phyloP scores from a whole-genome alignment of 64 coral and sea anemone species.

The Trachythela sp. region DNA sequence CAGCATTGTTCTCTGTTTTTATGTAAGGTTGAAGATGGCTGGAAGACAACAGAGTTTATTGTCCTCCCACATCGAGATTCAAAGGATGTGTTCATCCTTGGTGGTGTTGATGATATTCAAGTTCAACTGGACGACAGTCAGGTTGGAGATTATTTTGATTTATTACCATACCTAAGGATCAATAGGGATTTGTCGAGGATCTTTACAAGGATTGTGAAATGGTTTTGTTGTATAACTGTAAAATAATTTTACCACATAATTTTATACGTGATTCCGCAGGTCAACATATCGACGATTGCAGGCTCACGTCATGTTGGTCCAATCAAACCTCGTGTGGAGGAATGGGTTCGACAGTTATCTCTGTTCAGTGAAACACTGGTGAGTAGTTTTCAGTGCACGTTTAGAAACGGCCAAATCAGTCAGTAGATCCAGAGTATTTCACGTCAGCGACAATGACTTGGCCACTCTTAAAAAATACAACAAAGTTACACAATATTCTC shows the following conservation, averaged over 20 bases:
- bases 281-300: slow-evolving; percentile 75
- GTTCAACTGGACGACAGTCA: slow-evolving; percentile 88
- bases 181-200: too few relatives aligned
- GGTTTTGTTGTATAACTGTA: too few relatives aligned
- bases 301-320: slow-evolving; percentile 96
- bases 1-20: background rate
- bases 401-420: too few relatives aligned
- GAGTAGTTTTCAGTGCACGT: background rate
- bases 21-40: slow-evolving; percentile 84
- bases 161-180: background rate
- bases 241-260: too few relatives aligned
- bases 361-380: slow-evolving; percentile 96
- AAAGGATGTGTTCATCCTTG: slow-evolving; percentile 94
- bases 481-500: background rate
- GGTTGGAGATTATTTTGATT: slow-evolving; percentile 38
- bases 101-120: slow-evolving; percentile 95
- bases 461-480: too few relatives aligned
- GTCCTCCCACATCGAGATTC: slow-evolving; percentile 95
- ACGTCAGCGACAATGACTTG: too few relatives aligned
- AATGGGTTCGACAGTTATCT: slow-evolving; percentile 86
- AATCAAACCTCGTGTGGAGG: slow-evolving; percentile 87
- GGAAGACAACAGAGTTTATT: slow-evolving; percentile 96
- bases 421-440: too few relatives aligned
- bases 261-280: slow-evolving; percentile 11
- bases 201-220: too few relatives aligned